phyloP scores from a whole-genome alignment of 2,888 invertebrate species.

The Carabus problematicus region DNA sequence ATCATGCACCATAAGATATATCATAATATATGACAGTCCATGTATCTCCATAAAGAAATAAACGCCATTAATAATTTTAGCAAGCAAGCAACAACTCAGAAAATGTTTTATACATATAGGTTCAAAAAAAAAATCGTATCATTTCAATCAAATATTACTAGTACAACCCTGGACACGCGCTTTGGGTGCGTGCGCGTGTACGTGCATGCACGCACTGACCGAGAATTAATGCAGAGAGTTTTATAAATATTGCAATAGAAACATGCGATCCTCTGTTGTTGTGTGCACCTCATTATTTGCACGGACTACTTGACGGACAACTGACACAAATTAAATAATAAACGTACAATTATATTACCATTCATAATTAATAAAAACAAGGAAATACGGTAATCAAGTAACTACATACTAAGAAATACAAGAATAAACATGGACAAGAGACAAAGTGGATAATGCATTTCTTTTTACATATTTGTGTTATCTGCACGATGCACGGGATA shows the following conservation, averaged over 20 bases:
- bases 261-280: conserved; percentile 28
- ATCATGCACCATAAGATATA: no score
- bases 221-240: no score
- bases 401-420: neutral
- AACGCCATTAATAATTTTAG: no score
- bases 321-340: conserved; percentile 30
- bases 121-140: no score
- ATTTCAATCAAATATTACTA: no score
- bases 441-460: neutral
- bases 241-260: conserved; percentile 18
- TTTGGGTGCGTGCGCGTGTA: no score
- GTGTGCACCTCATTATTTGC: conserved; percentile 21
- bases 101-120: no score
- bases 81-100: no score
- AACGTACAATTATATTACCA: conserved; percentile 10
- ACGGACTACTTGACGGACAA: conserved; percentile 29
- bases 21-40: no score
- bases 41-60: no score
- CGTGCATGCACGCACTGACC: no score
- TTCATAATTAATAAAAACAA: conserved; percentile 6
- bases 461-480: conserved; percentile 18
- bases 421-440: neutral
- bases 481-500: neutral
- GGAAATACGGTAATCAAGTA: neutral
- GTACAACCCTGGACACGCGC: no score